phyloP scores from a whole-genome alignment of 1,140 invertebrate species.

The Periplaneta americana region DNA sequence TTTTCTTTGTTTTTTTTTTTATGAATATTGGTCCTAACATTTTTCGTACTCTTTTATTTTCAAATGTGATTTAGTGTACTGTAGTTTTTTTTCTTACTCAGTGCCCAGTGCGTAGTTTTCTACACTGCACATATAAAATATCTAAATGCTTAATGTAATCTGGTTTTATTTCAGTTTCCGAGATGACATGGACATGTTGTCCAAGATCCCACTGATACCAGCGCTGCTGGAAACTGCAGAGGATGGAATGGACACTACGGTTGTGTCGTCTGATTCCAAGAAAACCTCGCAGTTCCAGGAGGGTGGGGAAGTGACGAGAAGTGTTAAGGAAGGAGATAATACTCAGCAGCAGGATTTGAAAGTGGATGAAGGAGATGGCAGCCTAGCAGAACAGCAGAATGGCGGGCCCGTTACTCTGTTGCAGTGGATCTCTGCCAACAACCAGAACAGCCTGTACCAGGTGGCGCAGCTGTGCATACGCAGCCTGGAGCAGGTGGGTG shows the following conservation, averaged over 20 bases:
- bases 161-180: slow-evolving; percentile 56
- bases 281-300: not conserved
- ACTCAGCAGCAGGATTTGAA: slow-evolving; percentile 18
- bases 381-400: slow-evolving; percentile 15
- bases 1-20: no score
- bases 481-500: slow-evolving; percentile 31
- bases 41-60: not conserved
- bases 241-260: not conserved
- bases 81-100: no score
- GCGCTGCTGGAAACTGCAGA: slow-evolving; percentile 46
- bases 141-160: not conserved
- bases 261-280: not conserved
- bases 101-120: not conserved
- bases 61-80: not conserved
- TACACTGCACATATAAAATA: not conserved
- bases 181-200: slow-evolving; percentile 64
- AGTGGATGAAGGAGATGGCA: slow-evolving; percentile 20
- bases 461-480: slow-evolving; percentile 71
- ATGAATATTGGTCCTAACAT: not conserved
- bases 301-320: not conserved
- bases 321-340: not conserved
- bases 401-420: slow-evolving; percentile 48
- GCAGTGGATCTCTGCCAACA: slow-evolving; percentile 79
- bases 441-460: slow-evolving; percentile 71
- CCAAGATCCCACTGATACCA: slow-evolving; percentile 77